Evolutionary conservation across 1,140 invertebrate species (phyloP).

Genomic region (Delia radicum): DNA sequence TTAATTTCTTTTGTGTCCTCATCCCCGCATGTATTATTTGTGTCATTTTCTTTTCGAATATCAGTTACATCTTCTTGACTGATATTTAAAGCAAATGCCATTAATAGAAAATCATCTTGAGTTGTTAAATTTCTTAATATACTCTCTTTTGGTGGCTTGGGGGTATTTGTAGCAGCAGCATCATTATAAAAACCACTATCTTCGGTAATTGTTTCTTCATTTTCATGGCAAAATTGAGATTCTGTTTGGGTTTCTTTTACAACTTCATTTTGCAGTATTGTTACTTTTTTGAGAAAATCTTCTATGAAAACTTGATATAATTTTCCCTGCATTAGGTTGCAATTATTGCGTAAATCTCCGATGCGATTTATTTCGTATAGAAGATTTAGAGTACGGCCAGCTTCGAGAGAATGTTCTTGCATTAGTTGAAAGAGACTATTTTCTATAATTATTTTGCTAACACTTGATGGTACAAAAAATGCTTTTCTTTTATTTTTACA

Average conservation of each 20-base stretch:
- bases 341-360: conserved; percentile 35
- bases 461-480: conserved; percentile 24
- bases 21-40: neutral
- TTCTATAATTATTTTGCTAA: conserved; percentile 26
- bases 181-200: conserved; percentile 17
- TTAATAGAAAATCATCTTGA: conserved; percentile 28
- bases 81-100: conserved; percentile 29
- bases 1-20: neutral
- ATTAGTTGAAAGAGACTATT: conserved; percentile 39
- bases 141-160: neutral
- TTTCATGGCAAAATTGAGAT: too few relatives aligned
- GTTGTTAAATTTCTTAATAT: conserved; percentile 24
- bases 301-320: conserved; percentile 35
- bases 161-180: neutral
- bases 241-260: neutral
- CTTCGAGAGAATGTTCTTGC: conserved; percentile 38
- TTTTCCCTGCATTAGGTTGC: conserved; percentile 22
- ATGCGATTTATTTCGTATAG: conserved; percentile 38
- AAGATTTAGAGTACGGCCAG: conserved; percentile 44
- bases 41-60: neutral
- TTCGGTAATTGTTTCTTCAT: neutral
- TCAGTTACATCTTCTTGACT: neutral
- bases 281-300: conserved; percentile 28
- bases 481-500: conserved; percentile 28
- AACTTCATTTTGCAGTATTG: conserved; percentile 17